Conservation (phyloP, 1,140 invertebrate species). For the Zaprionus ghesquierei region DNA sequence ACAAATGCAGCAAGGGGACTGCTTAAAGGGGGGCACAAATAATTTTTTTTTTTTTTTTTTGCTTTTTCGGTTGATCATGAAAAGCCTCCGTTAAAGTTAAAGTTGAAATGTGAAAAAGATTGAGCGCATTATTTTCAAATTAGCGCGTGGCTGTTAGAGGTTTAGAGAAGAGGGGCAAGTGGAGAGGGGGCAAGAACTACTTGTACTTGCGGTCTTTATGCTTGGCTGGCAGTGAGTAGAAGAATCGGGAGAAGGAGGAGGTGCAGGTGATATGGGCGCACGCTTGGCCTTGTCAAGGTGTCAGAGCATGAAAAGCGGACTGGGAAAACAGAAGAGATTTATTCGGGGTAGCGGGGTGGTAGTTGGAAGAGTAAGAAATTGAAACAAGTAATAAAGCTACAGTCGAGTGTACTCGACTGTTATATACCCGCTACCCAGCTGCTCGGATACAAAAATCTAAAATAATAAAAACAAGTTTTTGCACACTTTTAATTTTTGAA, state of each 20-base stretch:
- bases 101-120: constrained; percentile 71
- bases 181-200: constrained; percentile 2
- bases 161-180: too few species aligned
- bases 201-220: constrained; percentile 27
- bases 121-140: constrained; percentile 80
- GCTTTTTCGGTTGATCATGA: constrained; percentile 12
- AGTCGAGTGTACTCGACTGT: too few species aligned
- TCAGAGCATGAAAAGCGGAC: background rate
- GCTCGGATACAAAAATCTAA: too few species aligned
- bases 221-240: constrained; percentile 17
- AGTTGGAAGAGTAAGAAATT: too few species aligned
- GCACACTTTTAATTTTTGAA: too few species aligned
- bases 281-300: constrained; percentile 43
- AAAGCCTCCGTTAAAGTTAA: constrained; percentile 21
- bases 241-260: background rate
- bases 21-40: background rate
- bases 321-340: background rate
- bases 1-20: background rate
- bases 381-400: too few species aligned
- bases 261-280: constrained; percentile 5
- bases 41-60: constrained; percentile 2
- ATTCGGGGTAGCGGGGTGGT: too few species aligned
- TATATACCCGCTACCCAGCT: too few species aligned
- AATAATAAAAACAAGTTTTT: too few species aligned
- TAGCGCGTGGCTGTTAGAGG: constrained; percentile 63